Evolutionary conservation across 2,797 vertebrate genomes (phyloP).

Genomic region (Netta rufina): DNA sequence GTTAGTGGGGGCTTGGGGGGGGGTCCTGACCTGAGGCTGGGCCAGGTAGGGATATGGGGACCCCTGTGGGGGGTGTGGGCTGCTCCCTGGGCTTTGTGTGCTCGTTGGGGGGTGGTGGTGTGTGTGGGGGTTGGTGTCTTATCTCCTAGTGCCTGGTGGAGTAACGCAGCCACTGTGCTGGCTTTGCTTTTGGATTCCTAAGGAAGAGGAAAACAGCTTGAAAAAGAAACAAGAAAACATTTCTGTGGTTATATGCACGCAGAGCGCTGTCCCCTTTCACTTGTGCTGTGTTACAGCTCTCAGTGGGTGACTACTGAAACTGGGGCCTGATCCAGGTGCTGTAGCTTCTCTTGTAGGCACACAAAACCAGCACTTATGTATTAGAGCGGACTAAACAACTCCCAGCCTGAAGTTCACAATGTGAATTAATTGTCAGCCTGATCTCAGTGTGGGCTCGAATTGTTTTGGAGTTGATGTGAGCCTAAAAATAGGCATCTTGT

Average conservation of each 20-base stretch:
- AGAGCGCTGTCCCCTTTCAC: background rate
- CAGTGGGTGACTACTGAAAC: background rate
- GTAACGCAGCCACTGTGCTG: no score
- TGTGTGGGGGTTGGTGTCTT: background rate
- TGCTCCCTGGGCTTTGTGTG: background rate
- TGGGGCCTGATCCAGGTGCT: background rate
- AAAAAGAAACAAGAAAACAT: background rate
- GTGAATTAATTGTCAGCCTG: background rate
- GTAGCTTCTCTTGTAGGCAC: background rate
- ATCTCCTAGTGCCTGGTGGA: background rate
- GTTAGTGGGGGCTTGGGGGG: no score
- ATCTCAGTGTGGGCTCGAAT: background rate
- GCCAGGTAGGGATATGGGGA: no score
- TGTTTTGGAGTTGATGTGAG: background rate
- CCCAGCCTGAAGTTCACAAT: background rate
- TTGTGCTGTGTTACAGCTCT: background rate
- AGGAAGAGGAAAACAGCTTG: background rate
- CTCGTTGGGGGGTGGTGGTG: no score
- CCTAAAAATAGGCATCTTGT: background rate
- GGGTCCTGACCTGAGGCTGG: no score
- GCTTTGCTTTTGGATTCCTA: background rate
- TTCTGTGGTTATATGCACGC: background rate
- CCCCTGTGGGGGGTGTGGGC: background rate
- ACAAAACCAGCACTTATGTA: background rate
- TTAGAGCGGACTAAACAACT: background rate